These are phyloP conservation scores for Etheostoma spectabile DNA, from an alignment of 2,113 vertebrate species.

Conservation along the genomic window DNA sequence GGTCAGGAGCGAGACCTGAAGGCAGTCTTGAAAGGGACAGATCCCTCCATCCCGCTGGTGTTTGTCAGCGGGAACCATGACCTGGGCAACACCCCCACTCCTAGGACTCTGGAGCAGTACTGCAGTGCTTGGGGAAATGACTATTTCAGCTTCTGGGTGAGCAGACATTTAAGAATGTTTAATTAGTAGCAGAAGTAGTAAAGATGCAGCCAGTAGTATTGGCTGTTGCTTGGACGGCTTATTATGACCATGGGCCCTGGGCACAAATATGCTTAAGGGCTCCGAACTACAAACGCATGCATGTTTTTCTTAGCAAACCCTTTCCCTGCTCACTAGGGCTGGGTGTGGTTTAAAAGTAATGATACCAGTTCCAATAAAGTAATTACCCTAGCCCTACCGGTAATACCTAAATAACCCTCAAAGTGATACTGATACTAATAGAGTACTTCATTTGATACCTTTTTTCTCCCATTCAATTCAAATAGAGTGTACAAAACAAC, in stretches of 20 bases:
- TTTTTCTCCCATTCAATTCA: no score
- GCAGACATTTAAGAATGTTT: not conserved
- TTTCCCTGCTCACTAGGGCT: not conserved
- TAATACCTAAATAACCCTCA: no score
- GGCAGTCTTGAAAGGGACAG: constrained; percentile 79
- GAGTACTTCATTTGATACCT: no score
- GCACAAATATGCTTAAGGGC: no score
- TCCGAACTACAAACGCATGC: not conserved
- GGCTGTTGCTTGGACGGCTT: not conserved
- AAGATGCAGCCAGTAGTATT: not conserved
- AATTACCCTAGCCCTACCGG: no score
- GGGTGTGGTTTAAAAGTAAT: no score
- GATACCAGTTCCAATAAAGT: no score
- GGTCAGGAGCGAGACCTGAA: constrained; percentile 91
- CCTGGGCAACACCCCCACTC: constrained; percentile 91
- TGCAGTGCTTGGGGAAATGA: constrained; percentile 92
- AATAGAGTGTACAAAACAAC: no score
- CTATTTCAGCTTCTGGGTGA: constrained; percentile 97
- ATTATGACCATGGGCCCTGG: not conserved
- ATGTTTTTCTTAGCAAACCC: not conserved
- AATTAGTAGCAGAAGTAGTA: not conserved
- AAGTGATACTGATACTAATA: no score
- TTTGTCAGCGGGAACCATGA: constrained; percentile 98
- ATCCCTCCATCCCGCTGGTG: constrained; percentile 89
- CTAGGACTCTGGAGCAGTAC: constrained; percentile 85